Evolutionary conservation across 2,797 vertebrate genomes (phyloP), one percentile per base, ranked within the genome.

Genomic region (Poeciliopsis gracilis): DNA sequence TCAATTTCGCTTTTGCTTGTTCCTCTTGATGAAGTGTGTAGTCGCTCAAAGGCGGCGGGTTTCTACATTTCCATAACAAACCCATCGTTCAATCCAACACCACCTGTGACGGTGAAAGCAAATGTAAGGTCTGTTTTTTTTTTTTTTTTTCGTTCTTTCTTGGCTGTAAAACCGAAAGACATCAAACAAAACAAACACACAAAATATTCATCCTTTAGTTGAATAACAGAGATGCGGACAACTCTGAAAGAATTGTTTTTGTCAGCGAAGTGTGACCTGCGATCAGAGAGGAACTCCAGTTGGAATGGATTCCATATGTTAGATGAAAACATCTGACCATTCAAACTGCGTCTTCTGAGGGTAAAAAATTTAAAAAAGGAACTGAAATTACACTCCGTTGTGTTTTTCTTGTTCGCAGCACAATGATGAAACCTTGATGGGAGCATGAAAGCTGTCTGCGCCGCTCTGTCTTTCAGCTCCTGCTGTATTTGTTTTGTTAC

Each of bases 401-500:
- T 0, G 36, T 73, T 33, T 36, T 2, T 72, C 71, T 55, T 47
- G 71, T 76, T 82, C 51, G 73, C 20, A 76, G 45, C 16, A 7
- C 76, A 41, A n/a, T 55, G 78, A 82, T 76, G 70, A 86, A 78
- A 79, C 76, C 76, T 73, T 18, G 75, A 80, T 74, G 46, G 72
- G 43, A 59, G 79, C 85, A 86, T 90, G 84, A 89, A 84, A 87
- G 82, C 73, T 85, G 77, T 72, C 53, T 82, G 67, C 8, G 36
- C 51, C 13, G 25, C 84, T 84, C 75, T 79, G 75, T 88, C 80
- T 88, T 82, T 72, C 78, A 77, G 85, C 90, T 86, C 69, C 87
- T 88, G 86, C 79, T 92, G 77, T 90, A 86, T 92, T 91, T 93
- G 92, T 93, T 91, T 93, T 87, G 86, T 92, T 89, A 86, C 89